Conservation (phyloP, 2,113 vertebrate species). For the Macquaria ambigua region DNA sequence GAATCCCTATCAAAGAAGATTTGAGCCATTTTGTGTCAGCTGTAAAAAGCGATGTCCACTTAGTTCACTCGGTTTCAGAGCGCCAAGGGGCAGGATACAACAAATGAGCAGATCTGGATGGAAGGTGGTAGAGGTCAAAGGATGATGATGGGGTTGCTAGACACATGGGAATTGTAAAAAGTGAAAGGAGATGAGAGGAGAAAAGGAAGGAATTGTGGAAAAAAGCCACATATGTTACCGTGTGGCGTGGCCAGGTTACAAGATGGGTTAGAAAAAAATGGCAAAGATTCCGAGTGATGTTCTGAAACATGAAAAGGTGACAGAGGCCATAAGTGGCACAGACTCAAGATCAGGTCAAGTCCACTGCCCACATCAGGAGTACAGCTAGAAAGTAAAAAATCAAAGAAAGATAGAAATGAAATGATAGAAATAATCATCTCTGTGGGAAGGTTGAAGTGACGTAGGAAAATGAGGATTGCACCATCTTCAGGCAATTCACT, state of each 20-base stretch:
- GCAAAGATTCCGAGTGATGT: not conserved
- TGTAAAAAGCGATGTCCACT: not conserved
- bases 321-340: not conserved
- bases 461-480: constrained; percentile 34
- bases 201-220: not conserved
- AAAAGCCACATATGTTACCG: not conserved
- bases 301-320: constrained; percentile 32
- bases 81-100: not conserved
- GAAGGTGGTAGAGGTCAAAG: not conserved
- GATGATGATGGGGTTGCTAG: not conserved
- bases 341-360: constrained; percentile 3
- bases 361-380: not conserved
- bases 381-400: constrained; percentile 30
- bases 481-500: constrained; percentile 34
- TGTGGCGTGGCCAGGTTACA: not conserved
- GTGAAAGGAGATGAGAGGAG: not conserved
- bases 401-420: constrained; percentile 38
- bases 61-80: not conserved
- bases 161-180: not conserved
- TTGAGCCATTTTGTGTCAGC: not conserved
- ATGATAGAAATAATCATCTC: constrained; percentile 24
- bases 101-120: not conserved
- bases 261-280: not conserved
- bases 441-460: constrained; percentile 22
- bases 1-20: constrained; percentile 23